Evolutionary conservation across 2,797 vertebrate species (phyloP).

Genomic region (Podarcis siculus): DNA sequence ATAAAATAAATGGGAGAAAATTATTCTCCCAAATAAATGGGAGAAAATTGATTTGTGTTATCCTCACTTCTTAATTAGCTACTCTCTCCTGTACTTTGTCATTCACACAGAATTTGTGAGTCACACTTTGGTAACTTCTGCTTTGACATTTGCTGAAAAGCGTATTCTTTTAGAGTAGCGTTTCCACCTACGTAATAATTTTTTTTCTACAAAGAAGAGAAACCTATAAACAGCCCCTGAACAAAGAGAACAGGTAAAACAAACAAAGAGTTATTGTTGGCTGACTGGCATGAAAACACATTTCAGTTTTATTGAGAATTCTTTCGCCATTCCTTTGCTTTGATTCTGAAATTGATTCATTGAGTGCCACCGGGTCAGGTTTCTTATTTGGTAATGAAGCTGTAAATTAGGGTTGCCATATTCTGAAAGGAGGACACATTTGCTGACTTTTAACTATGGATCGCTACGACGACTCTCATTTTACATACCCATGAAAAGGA

Average conservation of each 20-base stretch:
- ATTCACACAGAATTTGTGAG: slow-evolving; percentile 25
- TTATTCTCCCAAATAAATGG: neutral
- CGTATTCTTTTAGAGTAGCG: neutral
- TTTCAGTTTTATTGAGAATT: slow-evolving; percentile 19
- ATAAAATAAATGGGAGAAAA: too few species aligned
- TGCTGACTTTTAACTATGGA: too few species aligned
- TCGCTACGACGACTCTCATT: too few species aligned
- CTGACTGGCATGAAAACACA: neutral
- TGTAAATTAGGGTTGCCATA: too few species aligned
- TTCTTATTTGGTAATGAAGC: slow-evolving; percentile 31
- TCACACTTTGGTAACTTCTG: slow-evolving; percentile 8
- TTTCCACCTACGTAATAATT: slow-evolving; percentile 44
- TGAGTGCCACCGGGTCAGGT: slow-evolving; percentile 33
- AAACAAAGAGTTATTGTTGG: slow-evolving; percentile 16
- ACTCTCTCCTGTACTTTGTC: slow-evolving; percentile 27
- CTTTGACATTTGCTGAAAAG: slow-evolving; percentile 32
- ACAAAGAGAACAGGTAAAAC: neutral
- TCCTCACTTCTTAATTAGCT: slow-evolving; percentile 58
- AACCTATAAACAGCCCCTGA: neutral
- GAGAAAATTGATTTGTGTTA: slow-evolving; percentile 17
- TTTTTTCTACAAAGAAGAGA: neutral
- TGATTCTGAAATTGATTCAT: slow-evolving; percentile 49
- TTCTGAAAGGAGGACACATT: too few species aligned
- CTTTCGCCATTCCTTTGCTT: slow-evolving; percentile 11
- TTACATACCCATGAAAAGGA: too few species aligned